Percentiles rank a stretch among this genome's conserved stretches.
Conservation (phyloP, 2,888 invertebrate species). For the Aleiodes testaceus region DNA sequence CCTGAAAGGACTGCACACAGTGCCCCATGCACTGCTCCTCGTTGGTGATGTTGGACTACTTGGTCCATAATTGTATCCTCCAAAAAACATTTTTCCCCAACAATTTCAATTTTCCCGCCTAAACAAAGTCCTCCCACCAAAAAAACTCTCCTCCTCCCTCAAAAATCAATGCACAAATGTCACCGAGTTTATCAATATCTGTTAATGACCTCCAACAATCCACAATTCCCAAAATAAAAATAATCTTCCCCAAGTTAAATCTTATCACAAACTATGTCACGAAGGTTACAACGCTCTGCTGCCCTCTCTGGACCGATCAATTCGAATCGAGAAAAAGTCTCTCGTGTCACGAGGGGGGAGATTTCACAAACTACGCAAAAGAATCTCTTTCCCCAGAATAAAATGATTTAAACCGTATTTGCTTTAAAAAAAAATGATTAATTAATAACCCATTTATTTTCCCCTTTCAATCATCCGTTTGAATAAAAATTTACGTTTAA, state of each 20-base stretch:
- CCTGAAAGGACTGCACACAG: constrained; percentile 66
- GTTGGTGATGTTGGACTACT: constrained; percentile 63
- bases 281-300: constrained; percentile 28
- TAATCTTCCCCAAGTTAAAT: neutral
- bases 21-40: constrained; percentile 64
- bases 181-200: constrained; percentile 42
- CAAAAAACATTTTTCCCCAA: constrained; percentile 63
- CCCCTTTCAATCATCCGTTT: constrained; percentile 58
- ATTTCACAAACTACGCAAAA: constrained; percentile 20
- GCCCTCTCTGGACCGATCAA: constrained; percentile 55
- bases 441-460: constrained; percentile 55
- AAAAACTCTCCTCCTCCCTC: neutral
- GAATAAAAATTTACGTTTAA: constrained; percentile 57
- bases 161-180: constrained; percentile 36
- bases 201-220: constrained; percentile 1
- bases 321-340: constrained; percentile 12
- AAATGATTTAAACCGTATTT: no score
- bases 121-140: constrained; percentile 32
- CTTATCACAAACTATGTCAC: constrained; percentile 59
- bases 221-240: neutral
- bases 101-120: constrained; percentile 37
- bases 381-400: neutral
- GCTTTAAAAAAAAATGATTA: constrained; percentile 44
- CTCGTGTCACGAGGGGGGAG: constrained; percentile 4
- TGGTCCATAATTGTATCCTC: constrained; percentile 61